These are phyloP conservation scores for Macheiramphus alcinus DNA, from an alignment of 2,113 vertebrate species.

Conservation along the genomic window DNA sequence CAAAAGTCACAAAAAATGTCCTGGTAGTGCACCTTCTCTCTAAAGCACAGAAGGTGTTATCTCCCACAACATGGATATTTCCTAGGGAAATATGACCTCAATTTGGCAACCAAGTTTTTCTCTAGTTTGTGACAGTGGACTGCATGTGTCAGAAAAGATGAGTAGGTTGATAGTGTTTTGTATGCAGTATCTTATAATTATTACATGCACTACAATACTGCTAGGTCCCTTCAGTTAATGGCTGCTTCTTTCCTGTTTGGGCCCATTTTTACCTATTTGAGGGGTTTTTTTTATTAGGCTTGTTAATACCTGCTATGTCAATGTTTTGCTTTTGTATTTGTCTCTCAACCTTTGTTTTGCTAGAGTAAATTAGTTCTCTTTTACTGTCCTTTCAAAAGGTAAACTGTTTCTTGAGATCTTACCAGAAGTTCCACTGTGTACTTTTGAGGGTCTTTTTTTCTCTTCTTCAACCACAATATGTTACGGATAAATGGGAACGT, in stretches of 20 bases:
- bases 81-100: background rate
- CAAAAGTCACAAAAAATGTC: background rate
- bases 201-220: background rate
- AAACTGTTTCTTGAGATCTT: background rate
- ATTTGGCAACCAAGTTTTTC: background rate
- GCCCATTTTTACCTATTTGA: background rate
- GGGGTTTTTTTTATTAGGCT: background rate
- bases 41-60: background rate
- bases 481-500: background rate
- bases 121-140: background rate
- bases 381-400: background rate
- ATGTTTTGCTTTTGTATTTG: background rate
- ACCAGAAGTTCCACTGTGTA: background rate
- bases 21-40: background rate
- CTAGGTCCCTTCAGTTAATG: background rate
- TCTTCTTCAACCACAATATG: background rate
- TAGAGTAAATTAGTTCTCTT: background rate
- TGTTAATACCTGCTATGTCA: background rate
- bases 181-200: background rate
- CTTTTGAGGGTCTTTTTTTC: background rate
- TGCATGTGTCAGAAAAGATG: background rate
- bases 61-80: background rate
- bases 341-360: background rate
- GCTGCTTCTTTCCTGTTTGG: background rate
- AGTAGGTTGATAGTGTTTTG: background rate